These are phyloP conservation scores for Platerodrilus igneus DNA, from an alignment of 2,888 invertebrate genomes.

Conservation along the genomic window DNA sequence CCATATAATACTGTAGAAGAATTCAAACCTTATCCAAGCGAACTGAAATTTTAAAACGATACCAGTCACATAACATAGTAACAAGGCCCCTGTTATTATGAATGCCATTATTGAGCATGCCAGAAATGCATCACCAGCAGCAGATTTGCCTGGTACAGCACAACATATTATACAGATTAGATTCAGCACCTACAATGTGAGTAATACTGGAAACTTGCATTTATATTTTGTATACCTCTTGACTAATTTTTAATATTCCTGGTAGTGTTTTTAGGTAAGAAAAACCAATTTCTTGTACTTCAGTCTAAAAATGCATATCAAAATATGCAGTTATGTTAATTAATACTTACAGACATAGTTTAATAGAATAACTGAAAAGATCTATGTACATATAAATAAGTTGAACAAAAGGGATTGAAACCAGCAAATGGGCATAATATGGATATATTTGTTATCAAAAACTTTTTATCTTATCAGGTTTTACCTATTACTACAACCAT, in stretches of 20 bases:
- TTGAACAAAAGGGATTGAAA: too few relatives aligned
- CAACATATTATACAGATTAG: constrained; percentile 29
- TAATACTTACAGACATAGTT: constrained; percentile 8
- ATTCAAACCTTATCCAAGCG: constrained; percentile 30
- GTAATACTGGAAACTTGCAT: not conserved
- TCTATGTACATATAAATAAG: too few relatives aligned
- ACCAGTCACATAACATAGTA: constrained; percentile 24
- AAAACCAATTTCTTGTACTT: constrained; percentile 8
- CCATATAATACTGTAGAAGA: constrained; percentile 24
- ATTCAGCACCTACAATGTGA: constrained; percentile 27
- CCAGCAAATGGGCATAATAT: too few relatives aligned
- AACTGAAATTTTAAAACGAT: constrained; percentile 22
- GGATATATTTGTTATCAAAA: too few relatives aligned
- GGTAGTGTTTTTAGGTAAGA: constrained; percentile 12
- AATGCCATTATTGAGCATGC: constrained; percentile 28
- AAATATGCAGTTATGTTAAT: not conserved
- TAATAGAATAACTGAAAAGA: too few relatives aligned
- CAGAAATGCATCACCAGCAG: constrained; percentile 29
- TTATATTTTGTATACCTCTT: constrained; percentile 10
- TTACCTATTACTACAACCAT: too few relatives aligned
- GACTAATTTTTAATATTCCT: constrained; percentile 13
- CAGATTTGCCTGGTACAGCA: constrained; percentile 6
- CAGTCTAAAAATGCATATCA: constrained; percentile 8
- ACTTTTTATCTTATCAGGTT: too few relatives aligned
- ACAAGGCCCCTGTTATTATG: constrained; percentile 22